Base-by-base conservation (phyloP, 2,888 invertebrate species). In the Parapristionchus giblindavisi region DNA sequence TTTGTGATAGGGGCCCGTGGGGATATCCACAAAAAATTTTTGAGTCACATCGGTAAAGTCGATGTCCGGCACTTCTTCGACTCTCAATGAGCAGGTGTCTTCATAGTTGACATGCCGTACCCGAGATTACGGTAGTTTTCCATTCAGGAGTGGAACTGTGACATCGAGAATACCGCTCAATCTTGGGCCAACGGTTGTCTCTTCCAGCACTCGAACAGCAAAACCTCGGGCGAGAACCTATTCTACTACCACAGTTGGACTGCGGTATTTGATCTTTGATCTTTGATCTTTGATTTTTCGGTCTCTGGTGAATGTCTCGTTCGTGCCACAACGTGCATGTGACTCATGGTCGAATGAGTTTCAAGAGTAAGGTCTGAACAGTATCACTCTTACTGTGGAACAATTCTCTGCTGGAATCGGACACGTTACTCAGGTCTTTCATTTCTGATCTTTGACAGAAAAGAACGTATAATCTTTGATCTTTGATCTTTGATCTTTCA, bases 341-440 rank as follows among this genome's bases (percentile, higher is more conserved):
- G 68, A 68, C 36, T 68, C 51, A 11, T 52, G 68, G 52, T 51
- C 68, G 21, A 14, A 34, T n/a, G 52, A 68, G 17, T 68, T 68
- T 38, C 68, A 68, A 24, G 32, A 68, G 52, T 29, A 36, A 24
- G 51, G 68, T 36, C 68, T 68, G 36, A 68, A 52, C 21, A 14
- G 34, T 52, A 75, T 73, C 43, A 72, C 74, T 17, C 40, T 72
- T 68, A 76, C 52, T 54, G 61, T 8, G 27, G 71, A 52, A 34
- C 56, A 65, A 38, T 71, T 76, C 56, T 17, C 43, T 29, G 17
- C 27, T 17, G 63, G 56, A 40, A 68, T 68, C 66, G 75, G 72
- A 66, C 75, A 61, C n/a, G 71, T 56, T 72, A 75, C 75, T 71
- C 75, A 75, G 65, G 56, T 48, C 17, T n/a, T n/a, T n/a, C n/a